Evolutionary conservation across 64 coral and sea anemone genomes (phyloP), one percentile per base, ranked within the genome.

Genomic region (Montipora efflorescens): DNA sequence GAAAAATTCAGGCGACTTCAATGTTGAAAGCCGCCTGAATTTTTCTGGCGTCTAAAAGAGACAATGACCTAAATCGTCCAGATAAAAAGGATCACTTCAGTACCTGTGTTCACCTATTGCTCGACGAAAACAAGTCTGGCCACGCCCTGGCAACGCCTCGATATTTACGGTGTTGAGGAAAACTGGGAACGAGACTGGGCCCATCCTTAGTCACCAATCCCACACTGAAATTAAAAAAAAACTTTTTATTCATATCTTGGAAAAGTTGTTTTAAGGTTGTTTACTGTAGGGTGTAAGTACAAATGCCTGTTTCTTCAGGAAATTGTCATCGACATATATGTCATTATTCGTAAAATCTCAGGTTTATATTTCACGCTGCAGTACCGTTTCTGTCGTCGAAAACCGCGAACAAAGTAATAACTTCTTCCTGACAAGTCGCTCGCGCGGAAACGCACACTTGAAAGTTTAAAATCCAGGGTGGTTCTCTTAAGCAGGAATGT

Each of bases 401-500:
- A 67, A 83, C 45, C 7, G 9, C 8, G 57, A 83, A 67, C n/a
- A 59, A 66, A 44, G 59, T 83, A 6, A 10, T 47, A 47, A 50
- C 62, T 62, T 48, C 4, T 21, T 71, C 62, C 19, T 71, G 68
- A 71, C 68, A 71, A 14, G 59, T 18, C 43, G 59, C 61, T 59
- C 28, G 5, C 28, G 80, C 80, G 80, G 44, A 23, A 86, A 86
- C 44, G 59, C 61, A 16, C 25, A 21, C 57, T 66, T 43, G 57
- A 52, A 20, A 79, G 19, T 20, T 79, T 55, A 82, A 82, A 36
- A 36, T 82, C 16, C 55, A 20, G 28, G 9, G 8, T 71, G 12
- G 66, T 51, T 71, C 3, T 49, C 11, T 9, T 49, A 57, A 57
- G 43, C 19, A 5, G 66, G 71, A 86, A 71, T 93, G 92, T 93